Evolutionary conservation across 2,888 invertebrate species (phyloP).

Genomic region (Thera britannica): DNA sequence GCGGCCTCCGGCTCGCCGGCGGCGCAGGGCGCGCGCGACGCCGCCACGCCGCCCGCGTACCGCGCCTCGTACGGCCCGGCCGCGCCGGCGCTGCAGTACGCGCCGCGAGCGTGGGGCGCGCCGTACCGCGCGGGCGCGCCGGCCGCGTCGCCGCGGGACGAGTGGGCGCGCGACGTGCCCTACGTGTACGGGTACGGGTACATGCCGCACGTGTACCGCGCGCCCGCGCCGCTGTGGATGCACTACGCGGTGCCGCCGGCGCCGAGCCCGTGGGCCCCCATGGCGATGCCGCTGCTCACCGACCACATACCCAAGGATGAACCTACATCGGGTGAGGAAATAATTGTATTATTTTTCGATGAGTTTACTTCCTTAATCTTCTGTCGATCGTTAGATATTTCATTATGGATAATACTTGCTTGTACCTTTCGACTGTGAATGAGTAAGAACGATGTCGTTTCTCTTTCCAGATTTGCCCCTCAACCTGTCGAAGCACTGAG

Average conservation of each 20-base stretch:
- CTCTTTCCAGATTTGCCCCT: constrained; percentile 93
- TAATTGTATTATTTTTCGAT: neutral
- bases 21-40: constrained; percentile 60
- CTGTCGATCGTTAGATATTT: no score
- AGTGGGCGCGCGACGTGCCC: constrained; percentile 63
- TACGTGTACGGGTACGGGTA: constrained; percentile 74
- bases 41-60: constrained; percentile 68
- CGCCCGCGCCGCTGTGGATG: constrained; percentile 75
- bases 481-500: constrained; percentile 93
- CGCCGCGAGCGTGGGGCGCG: constrained; percentile 45
- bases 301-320: constrained; percentile 85
- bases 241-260: constrained; percentile 80
- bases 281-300: constrained; percentile 76
- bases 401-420: no score
- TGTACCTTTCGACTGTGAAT: neutral
- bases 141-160: constrained; percentile 44
- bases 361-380: no score
- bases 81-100: constrained; percentile 31
- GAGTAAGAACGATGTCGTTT: constrained; percentile 5
- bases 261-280: constrained; percentile 83
- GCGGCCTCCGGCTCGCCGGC: constrained; percentile 68
- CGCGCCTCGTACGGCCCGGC: constrained; percentile 59
- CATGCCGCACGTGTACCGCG: constrained; percentile 69
- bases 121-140: constrained; percentile 49
- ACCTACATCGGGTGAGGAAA: constrained; percentile 80